Base-by-base conservation (phyloP, 2,888 invertebrate genomes). In the Dynastes hyllus region DNA sequence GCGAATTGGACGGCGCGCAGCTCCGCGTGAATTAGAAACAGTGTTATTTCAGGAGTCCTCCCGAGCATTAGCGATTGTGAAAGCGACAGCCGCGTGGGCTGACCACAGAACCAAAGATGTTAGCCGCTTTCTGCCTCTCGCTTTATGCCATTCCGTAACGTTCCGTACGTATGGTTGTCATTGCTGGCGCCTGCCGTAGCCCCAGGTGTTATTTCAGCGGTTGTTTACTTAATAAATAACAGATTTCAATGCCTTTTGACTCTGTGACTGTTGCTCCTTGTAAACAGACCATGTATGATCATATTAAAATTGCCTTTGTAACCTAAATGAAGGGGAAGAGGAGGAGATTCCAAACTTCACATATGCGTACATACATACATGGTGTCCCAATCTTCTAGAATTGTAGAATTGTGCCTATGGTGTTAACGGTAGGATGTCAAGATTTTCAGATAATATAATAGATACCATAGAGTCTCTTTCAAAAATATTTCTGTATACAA, bases 121-220 rank as follows among this genome's bases (percentile, higher is more conserved):
- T 71, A 71, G 71, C 78, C 77, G 78, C 79, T 55, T 78, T 79
- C 67, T 50, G 32, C 51, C 70, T 78, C 71, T 27, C 63, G 37
- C 65, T 53, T 53, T 65, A 65, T 53, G 37, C 65, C 45, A 65
- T 78, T 78, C 78, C 78, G 65, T 53, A 71, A 71, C 78, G 5
- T 37, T 37, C 22, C 5, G 5, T 37, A 37, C 32, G 65, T 51
- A 65, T 65, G 78, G 58, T 78, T 71, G 78, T 78, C 78, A 73
- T 78, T 78, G 78, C 79, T 82, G 83, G 83, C 83, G 83, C 83
- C 83, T 83, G 70, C 80, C 80, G 73, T 80, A 27, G 82, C 83
- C 82, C 75, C 70, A 73, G 78, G 83, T 79, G 79, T 77, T 81
- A 78, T 82, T 82, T 78, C 79, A 81, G 81, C 83, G 81, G 80